Evolutionary conservation across 2,797 vertebrate genomes (phyloP).

Genomic region (Urophycis tenuis): DNA sequence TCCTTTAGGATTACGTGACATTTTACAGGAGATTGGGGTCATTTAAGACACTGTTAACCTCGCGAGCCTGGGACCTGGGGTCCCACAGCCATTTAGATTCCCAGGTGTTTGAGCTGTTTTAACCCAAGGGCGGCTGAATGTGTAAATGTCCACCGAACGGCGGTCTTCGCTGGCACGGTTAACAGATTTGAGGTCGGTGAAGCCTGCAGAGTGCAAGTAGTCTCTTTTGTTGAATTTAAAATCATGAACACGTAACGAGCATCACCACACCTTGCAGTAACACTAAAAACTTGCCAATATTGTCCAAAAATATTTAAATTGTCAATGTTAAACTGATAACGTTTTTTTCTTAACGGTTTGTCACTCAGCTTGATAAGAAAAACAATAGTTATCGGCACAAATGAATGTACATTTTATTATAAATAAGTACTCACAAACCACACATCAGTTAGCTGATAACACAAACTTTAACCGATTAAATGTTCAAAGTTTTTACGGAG

Average conservation of each 20-base stretch:
- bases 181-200: neutral
- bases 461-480: neutral
- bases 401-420: neutral
- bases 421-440: conserved; percentile 4
- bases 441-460: neutral
- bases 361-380: neutral
- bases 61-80: too few relatives aligned
- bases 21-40: neutral
- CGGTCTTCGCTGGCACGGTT: neutral
- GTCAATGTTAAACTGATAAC: neutral
- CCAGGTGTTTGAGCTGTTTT: neutral
- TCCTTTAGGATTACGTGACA: neutral
- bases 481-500: neutral
- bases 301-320: neutral
- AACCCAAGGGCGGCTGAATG: neutral
- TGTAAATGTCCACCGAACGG: neutral
- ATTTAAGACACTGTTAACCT: neutral
- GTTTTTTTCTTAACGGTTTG: neutral
- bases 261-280: neutral
- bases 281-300: neutral
- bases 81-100: neutral
- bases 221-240: neutral
- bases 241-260: neutral
- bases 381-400: neutral
- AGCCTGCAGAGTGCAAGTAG: neutral